Evolutionary conservation across 2,888 invertebrate species (phyloP).

Genomic region (Epiblema foenella): DNA sequence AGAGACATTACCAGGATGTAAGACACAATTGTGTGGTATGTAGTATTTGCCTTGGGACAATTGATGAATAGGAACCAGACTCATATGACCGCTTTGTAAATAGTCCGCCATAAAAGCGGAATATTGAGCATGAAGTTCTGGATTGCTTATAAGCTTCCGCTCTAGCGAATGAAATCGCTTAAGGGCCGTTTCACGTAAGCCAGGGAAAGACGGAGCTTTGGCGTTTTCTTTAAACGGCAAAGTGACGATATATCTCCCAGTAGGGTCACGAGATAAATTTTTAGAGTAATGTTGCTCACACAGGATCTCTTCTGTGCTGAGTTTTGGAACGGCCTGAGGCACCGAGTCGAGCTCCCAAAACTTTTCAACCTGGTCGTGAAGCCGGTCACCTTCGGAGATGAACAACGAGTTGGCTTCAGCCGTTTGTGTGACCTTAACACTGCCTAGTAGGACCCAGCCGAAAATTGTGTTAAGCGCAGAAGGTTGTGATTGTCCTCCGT

Average conservation of each 20-base stretch:
- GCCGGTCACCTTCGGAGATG: background rate
- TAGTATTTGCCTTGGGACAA: background rate
- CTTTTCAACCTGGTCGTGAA: background rate
- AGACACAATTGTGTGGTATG: slow-evolving; percentile 23
- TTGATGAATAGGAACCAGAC: background rate
- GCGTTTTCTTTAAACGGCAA: background rate
- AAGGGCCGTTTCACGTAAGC: slow-evolving; percentile 2
- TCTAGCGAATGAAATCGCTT: slow-evolving; percentile 9
- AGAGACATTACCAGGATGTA: background rate
- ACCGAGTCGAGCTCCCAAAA: slow-evolving; percentile 20
- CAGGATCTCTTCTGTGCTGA: background rate
- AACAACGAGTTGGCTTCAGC: slow-evolving; percentile 2
- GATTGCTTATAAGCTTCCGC: background rate
- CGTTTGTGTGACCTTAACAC: background rate
- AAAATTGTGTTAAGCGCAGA: slow-evolving; percentile 4
- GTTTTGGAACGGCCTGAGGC: background rate
- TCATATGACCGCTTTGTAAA: slow-evolving; percentile 12
- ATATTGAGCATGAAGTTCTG: slow-evolving; percentile 3
- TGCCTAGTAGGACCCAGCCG: slow-evolving; percentile 5
- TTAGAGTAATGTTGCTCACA: background rate
- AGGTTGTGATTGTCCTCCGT: background rate
- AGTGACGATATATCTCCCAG: background rate
- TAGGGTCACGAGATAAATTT: slow-evolving; percentile 4
- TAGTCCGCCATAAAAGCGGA: slow-evolving; percentile 9
- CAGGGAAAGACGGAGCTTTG: background rate